Base-by-base conservation (phyloP, 2,888 invertebrate genomes). In the Chrysolina americana region DNA sequence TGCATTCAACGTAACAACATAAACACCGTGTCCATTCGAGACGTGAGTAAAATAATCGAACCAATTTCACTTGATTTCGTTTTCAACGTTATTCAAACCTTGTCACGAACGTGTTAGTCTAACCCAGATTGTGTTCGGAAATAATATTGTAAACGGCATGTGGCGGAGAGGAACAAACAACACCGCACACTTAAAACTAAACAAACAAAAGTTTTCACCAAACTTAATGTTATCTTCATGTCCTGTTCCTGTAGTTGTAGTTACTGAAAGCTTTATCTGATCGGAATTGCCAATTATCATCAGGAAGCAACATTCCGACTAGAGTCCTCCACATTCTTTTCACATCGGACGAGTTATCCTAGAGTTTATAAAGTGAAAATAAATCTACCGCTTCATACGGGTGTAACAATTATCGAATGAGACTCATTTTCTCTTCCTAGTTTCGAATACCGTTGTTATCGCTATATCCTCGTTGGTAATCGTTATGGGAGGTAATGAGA, bases 221-320 rank as follows among this genome's bases (percentile, higher is more conserved):
- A 71, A 66, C 56, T 41, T 62, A 56, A 65, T 71, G 66, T 71
- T 59, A 66, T 71, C 71, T 66, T 28, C 59, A 48, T 19, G 65
- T 65, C 36, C 19, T 56, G 23, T 71, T 65, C 65, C 65, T 71
- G 53, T 21, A 23, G 15, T 65, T 56, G 71, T 36, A 13, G n/a
- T n/a, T n/a, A 65, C 47, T 47, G 65, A 59, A 65, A 65, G 65
- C 47, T 41, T 28, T 65, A 71, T 71, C 65, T 23, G 48, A 47
- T 66, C 41, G 36, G 68, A 53, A 68, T 68, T 41, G 21, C 41
- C 68, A 53, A 50, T 68, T 28, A 53, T 53, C 19, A 28, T 15
- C 17, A 66, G 50, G 28, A 66, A 36, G 19, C 48, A 41, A 41
- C 59, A 59, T 59, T 59, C 59, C 36, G 59, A 11, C 19, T 21